Conservation (phyloP, 2,113 vertebrate genomes). For the Halichoerus grypus region DNA sequence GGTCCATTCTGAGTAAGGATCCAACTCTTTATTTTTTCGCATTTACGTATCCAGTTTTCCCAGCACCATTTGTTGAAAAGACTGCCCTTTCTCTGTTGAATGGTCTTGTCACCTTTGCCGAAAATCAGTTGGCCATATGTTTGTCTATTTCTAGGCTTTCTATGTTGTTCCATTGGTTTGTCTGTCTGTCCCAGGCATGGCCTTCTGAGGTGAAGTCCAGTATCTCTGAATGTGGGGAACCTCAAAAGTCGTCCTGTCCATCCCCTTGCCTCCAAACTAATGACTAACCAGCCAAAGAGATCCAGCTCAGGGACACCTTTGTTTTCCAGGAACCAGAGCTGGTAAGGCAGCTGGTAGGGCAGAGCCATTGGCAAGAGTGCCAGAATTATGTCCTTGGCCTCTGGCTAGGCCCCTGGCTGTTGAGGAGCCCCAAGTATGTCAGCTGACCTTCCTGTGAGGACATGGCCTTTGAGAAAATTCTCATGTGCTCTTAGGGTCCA, state of each 20-base stretch:
- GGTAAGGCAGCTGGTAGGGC: not conserved
- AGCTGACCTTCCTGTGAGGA: not conserved
- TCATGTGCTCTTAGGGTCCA: not conserved
- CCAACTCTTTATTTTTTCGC: not conserved
- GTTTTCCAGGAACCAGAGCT: not conserved
- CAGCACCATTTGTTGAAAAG: not conserved
- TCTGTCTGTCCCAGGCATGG: not conserved
- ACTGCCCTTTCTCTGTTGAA: not conserved
- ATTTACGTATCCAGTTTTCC: not conserved
- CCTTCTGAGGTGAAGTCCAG: not conserved
- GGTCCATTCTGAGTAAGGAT: not conserved
- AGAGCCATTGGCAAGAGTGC: not conserved
- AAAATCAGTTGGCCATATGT: fast-evolving
- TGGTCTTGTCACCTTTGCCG: not conserved
- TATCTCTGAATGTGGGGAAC: not conserved
- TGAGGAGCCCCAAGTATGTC: not conserved
- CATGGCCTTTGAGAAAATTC: not conserved
- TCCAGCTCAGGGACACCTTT: not conserved
- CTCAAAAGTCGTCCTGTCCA: not conserved
- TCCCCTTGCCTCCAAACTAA: not conserved
- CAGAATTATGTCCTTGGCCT: too few species aligned
- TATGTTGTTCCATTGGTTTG: not conserved
- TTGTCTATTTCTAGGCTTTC: not conserved
- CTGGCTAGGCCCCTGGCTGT: not conserved
- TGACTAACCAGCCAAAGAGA: not conserved